Base-by-base conservation (phyloP, 2,888 invertebrate species). In the Leptogaster cylindrica region DNA sequence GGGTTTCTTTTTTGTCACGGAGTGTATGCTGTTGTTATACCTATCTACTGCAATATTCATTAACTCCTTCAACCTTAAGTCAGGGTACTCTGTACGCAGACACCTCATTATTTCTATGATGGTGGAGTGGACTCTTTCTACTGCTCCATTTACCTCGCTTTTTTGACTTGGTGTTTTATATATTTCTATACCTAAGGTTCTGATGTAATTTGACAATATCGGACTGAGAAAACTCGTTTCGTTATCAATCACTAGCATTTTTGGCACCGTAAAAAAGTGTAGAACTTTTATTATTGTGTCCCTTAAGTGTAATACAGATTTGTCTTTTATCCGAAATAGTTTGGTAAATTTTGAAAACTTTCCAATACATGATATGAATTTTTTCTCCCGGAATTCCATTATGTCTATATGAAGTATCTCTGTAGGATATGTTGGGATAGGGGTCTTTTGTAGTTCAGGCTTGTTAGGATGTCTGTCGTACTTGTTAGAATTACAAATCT, bases 71-170 rank as follows among this genome's bases (percentile, higher is more conserved):
- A 51, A n/a, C 7, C 20, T 23, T n/a, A 61, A 16, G n/a, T 44
- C 44, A 2, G 44, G 44, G 4, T 44, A 44, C 18, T 44, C 16
- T 3, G 5, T 1, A 1, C 18, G 55, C 14, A 66, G 8, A 18
- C 66, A 66, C 23, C 66, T 41, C 14, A 44, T 44, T 7, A 66
- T 58, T 66, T 44, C 66, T 8, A 66, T 58, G 7, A 66, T 55
- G 6, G 55, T 66, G 2, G 66, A 66, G 7, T 66, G 58, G 2
- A 58, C 66, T 8, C 55, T 55, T 41, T 66, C 66, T 2, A 66
- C 18, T 16, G 66, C 33, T 2, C 58, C 66, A 4, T 58, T 66
- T 7, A 66, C 55, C 14, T 67, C 48, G 44, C 44, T 44, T 44
- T 44, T 44, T 18, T 16, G 10, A 16, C 18, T 5, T 6, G 20